These are phyloP conservation scores for Chloroclystis v-ata DNA, from an alignment of 2,888 invertebrate genomes.

Conservation along the genomic window DNA sequence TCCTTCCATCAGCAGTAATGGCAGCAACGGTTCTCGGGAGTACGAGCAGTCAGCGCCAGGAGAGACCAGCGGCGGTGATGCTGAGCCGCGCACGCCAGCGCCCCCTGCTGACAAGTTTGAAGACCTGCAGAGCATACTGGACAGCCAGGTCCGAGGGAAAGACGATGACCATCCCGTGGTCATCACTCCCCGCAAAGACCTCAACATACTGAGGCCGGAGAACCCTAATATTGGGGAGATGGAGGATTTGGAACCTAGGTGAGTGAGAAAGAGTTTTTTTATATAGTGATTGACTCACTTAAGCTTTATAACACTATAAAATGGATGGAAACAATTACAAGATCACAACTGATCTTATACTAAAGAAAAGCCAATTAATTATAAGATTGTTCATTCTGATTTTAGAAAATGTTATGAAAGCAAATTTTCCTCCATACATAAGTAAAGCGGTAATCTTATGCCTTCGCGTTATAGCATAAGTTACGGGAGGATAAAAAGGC, in stretches of 20 bases:
- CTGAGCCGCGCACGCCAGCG: conserved; percentile 54
- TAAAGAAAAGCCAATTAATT: background rate
- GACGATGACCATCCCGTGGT: conserved; percentile 72
- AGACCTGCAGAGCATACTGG: conserved; percentile 78
- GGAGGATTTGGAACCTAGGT: conserved; percentile 79
- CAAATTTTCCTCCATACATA: conserved; percentile 27
- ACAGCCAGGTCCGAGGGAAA: conserved; percentile 70
- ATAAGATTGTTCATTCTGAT: conserved; percentile 12
- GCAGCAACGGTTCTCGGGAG: conserved; percentile 64
- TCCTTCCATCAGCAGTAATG: conserved; percentile 45
- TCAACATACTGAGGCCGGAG: conserved; percentile 73
- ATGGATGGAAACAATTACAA: no score
- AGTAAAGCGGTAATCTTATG: conserved; percentile 25
- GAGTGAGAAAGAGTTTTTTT: no score
- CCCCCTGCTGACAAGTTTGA: conserved; percentile 79
- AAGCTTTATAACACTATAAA: no score
- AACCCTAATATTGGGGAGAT: conserved; percentile 86
- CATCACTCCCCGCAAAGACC: conserved; percentile 72
- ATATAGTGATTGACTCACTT: conserved; percentile 4
- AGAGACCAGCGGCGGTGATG: conserved; percentile 58
- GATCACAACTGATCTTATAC: no score
- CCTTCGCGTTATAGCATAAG: conserved; percentile 18
- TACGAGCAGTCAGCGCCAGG: conserved; percentile 69
- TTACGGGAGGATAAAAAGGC: conserved; percentile 17
- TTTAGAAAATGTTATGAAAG: conserved; percentile 24